phyloP scores from a whole-genome alignment of 2,113 vertebrate species.

The Oncorhynchus tshawytscha region DNA sequence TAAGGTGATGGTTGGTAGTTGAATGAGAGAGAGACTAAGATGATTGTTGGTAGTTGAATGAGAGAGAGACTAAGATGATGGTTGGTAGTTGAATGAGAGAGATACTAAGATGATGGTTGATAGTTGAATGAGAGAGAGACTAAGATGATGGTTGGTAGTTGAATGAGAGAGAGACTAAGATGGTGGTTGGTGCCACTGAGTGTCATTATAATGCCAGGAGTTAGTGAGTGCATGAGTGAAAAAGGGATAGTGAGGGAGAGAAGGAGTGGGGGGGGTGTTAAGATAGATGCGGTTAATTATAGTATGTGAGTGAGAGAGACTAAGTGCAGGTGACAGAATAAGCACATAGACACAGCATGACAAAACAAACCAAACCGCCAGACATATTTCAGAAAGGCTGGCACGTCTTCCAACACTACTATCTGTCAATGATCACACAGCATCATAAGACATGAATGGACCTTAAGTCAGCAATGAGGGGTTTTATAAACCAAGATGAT shows the following conservation, averaged over 20 bases:
- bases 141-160: not conserved
- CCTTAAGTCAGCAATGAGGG: constrained; percentile 20
- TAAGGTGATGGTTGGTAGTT: too few species aligned
- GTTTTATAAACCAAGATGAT: not conserved
- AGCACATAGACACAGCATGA: constrained; percentile 36
- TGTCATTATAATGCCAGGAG: too few species aligned
- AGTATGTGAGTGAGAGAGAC: constrained; percentile 47
- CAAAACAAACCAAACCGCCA: constrained; percentile 54
- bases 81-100: too few species aligned
- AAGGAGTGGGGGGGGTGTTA: constrained; percentile 1
- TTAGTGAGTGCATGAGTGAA: not conserved
- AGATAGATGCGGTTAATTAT: constrained; percentile 44
- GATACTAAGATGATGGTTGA: not conserved
- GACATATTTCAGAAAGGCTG: constrained; percentile 15
- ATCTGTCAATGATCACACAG: constrained; percentile 39
- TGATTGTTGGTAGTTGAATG: too few species aligned
- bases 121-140: too few species aligned
- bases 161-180: constrained; percentile 12
- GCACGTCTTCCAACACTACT: constrained; percentile 15
- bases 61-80: too few species aligned
- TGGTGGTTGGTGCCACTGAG: too few species aligned
- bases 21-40: too few species aligned
- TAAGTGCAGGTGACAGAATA: constrained; percentile 48
- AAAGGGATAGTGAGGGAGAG: constrained; percentile 9
- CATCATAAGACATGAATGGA: constrained; percentile 10